Evolutionary conservation across 2,797 vertebrate species (phyloP).

Genomic region (Tenualosa ilisha): DNA sequence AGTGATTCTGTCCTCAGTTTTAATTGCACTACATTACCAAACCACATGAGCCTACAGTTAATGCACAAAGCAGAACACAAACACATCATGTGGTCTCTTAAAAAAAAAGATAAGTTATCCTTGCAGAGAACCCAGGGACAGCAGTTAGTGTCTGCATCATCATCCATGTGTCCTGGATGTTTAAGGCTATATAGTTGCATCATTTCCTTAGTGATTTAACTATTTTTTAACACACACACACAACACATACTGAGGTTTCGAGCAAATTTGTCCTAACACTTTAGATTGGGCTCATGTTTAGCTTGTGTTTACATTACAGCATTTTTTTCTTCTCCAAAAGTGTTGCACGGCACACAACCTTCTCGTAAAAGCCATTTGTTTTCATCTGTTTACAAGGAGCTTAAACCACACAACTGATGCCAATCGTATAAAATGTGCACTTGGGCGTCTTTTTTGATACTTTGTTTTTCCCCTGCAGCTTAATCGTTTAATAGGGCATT

Average conservation of each 20-base stretch:
- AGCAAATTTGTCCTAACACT: slow-evolving; percentile 50
- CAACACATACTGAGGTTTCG: slow-evolving; percentile 32
- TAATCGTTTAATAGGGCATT: slow-evolving; percentile 42
- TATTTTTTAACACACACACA: slow-evolving; percentile 26
- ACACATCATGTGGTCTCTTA: slow-evolving; percentile 18
- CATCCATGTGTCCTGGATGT: background rate
- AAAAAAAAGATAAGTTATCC: slow-evolving; percentile 10
- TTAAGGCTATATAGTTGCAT: background rate
- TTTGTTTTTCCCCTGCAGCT: slow-evolving; percentile 51
- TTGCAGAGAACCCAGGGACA: background rate
- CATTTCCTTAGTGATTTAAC: slow-evolving; percentile 21
- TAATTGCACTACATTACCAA: slow-evolving; percentile 9
- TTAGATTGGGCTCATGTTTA: slow-evolving; percentile 37
- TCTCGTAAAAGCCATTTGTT: slow-evolving; percentile 61
- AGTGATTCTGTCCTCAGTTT: background rate
- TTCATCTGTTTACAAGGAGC: slow-evolving; percentile 62
- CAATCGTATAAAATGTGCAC: slow-evolving; percentile 59
- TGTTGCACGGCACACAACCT: slow-evolving; percentile 47
- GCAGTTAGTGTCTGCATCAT: background rate
- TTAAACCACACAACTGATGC: slow-evolving; percentile 59
- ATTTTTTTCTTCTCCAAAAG: slow-evolving; percentile 17
- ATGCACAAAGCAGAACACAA: slow-evolving; percentile 16
- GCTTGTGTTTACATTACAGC: slow-evolving; percentile 45
- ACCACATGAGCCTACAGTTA: slow-evolving; percentile 10
- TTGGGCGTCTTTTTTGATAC: slow-evolving; percentile 54